Evolutionary conservation across 2,113 vertebrate species (phyloP).

Genomic region (Psettodes erumei): DNA sequence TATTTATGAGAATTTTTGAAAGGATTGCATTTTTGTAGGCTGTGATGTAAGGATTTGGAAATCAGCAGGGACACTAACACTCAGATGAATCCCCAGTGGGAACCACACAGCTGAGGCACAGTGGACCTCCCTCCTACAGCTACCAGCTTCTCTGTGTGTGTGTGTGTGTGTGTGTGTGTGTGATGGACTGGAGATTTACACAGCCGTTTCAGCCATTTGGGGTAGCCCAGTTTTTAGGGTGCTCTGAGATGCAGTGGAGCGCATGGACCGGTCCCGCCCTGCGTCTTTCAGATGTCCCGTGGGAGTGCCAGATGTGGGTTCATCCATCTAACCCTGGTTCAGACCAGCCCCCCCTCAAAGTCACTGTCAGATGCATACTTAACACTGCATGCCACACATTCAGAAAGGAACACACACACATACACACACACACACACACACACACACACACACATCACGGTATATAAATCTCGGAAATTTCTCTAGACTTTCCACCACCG

Average conservation of each 20-base stretch:
- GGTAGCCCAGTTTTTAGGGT: constrained; percentile 59
- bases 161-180: constrained; percentile 27
- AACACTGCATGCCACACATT: constrained; percentile 21
- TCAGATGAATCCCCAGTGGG: constrained; percentile 47
- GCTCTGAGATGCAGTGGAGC: constrained; percentile 77
- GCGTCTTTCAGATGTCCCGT: constrained; percentile 74
- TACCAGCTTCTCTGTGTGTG: constrained; percentile 41
- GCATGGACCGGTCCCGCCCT: constrained; percentile 69
- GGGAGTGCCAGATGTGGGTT: constrained; percentile 81
- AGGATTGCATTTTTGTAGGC: constrained; percentile 30
- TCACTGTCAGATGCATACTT: constrained; percentile 62
- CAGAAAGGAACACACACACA: constrained; percentile 14
- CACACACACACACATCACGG: constrained; percentile 13
- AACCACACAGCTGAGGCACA: constrained; percentile 51
- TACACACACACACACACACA: constrained; percentile 3
- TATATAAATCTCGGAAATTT: constrained; percentile 18
- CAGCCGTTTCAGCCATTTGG: constrained; percentile 66
- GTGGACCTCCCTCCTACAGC: constrained; percentile 41
- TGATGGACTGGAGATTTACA: constrained; percentile 66
- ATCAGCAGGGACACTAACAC: constrained; percentile 22
- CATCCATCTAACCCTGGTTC: constrained; percentile 72
- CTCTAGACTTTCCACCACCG: not conserved
- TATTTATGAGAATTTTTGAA: constrained; percentile 31
- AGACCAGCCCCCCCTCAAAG: constrained; percentile 44
- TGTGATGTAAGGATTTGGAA: constrained; percentile 41